Percentiles rank a stretch among this genome's conserved stretches.
Conservation (phyloP, 2,113 vertebrate genomes). For the Oncorhynchus keta region DNA sequence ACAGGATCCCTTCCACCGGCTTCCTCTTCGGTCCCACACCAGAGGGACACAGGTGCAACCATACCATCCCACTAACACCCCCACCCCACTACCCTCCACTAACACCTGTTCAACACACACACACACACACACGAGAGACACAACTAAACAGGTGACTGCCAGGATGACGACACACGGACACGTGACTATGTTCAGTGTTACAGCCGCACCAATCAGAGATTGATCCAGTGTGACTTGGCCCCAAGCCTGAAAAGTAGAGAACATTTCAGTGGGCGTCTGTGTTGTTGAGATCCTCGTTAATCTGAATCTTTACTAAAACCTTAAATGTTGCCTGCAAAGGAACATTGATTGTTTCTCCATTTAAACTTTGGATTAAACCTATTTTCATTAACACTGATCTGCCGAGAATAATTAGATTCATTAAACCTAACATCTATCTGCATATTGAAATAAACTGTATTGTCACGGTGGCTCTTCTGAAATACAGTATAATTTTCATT, state of each 20-base stretch:
- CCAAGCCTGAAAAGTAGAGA: constrained; percentile 19
- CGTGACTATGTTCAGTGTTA: constrained; percentile 19
- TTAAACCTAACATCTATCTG: constrained; percentile 55
- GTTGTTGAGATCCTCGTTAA: constrained; percentile 36
- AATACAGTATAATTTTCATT: neutral
- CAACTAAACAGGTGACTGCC: constrained; percentile 20
- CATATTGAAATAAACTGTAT: constrained; percentile 40
- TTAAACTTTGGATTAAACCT: constrained; percentile 57
- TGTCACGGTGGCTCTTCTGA: neutral
- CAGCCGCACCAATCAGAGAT: constrained; percentile 6
- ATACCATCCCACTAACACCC: constrained; percentile 14
- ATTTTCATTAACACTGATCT: constrained; percentile 63
- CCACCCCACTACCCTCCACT: constrained; percentile 4
- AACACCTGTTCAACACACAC: constrained; percentile 56
- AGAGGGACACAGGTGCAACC: constrained; percentile 62
- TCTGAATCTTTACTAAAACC: constrained; percentile 39
- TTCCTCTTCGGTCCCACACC: constrained; percentile 27
- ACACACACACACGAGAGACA: constrained; percentile 13
- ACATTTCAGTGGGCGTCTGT: constrained; percentile 55
- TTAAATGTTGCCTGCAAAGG: constrained; percentile 37
- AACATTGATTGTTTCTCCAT: constrained; percentile 35
- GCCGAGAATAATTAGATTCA: constrained; percentile 72
- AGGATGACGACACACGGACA: constrained; percentile 26
- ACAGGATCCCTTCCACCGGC: constrained; percentile 45
- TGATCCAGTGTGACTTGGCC: constrained; percentile 48